These are phyloP conservation scores for Lasioglossum figueresi DNA, from an alignment of 2,888 invertebrate species.

Conservation along the genomic window DNA sequence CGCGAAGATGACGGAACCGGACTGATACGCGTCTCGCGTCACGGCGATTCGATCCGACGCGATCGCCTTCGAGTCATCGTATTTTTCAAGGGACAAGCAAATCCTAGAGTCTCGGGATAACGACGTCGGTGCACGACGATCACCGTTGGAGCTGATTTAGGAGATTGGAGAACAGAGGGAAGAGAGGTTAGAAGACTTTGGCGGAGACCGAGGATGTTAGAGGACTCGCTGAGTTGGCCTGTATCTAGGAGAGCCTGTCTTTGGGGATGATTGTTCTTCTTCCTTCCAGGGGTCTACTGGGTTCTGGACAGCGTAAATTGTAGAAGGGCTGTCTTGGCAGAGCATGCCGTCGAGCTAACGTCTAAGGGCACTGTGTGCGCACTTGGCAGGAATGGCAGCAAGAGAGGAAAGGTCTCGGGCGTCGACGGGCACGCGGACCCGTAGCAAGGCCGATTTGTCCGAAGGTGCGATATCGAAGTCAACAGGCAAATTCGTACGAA, in stretches of 20 bases:
- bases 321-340: neutral
- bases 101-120: neutral
- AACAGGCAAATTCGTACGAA: conserved; percentile 68
- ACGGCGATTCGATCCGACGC: conserved; percentile 4
- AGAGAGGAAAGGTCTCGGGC: neutral
- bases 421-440: neutral
- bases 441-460: conserved; percentile 21
- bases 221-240: neutral
- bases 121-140: neutral
- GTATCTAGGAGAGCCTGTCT: neutral
- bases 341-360: neutral
- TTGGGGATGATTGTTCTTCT: neutral
- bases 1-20: conserved; percentile 38
- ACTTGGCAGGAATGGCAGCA: neutral
- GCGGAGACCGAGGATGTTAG: neutral
- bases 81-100: neutral
- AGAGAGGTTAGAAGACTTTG: neutral
- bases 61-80: neutral
- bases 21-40: conserved; percentile 16
- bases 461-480: conserved; percentile 61
- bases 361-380: neutral
- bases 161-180: neutral
- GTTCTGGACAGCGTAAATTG: too few species aligned
- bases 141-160: neutral
- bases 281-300: neutral